phyloP scores from a whole-genome alignment of 2,113 vertebrate genomes.

The Archocentrus centrarchus region DNA sequence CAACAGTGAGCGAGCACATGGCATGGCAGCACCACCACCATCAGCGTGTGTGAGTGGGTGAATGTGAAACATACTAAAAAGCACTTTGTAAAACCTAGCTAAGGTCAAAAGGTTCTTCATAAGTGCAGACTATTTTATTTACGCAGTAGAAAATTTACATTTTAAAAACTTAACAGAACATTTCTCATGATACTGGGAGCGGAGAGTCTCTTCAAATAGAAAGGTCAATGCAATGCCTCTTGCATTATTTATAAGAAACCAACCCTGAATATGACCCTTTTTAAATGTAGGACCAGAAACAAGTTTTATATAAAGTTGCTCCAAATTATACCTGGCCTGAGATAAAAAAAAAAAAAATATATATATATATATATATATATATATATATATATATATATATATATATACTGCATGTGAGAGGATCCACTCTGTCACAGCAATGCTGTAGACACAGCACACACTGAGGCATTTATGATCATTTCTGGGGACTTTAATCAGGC shows the following conservation, averaged over 20 bases:
- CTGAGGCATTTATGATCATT: no score
- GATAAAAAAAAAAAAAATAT: no score
- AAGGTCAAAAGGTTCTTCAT: neutral
- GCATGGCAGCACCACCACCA: neutral
- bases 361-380: no score
- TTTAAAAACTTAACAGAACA: neutral
- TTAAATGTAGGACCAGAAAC: neutral
- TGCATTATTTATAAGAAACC: slow-evolving; percentile 16
- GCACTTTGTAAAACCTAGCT: neutral
- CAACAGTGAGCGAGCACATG: neutral
- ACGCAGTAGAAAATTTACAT: neutral
- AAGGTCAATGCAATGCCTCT: neutral
- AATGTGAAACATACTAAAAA: neutral
- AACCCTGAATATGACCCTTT: slow-evolving; percentile 13
- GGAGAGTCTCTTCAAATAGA: neutral
- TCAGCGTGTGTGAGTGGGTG: slow-evolving; percentile 3
- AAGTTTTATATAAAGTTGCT: neutral
- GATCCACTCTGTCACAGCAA: no score
- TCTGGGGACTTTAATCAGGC: no score
- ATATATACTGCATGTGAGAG: no score
- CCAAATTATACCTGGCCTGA: neutral
- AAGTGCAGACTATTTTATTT: neutral
- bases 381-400: no score
- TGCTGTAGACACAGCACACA: no score
- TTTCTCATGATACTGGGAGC: neutral